These are phyloP conservation scores for Subacronicta megacephala DNA, from an alignment of 2,888 invertebrate genomes.

Conservation along the genomic window DNA sequence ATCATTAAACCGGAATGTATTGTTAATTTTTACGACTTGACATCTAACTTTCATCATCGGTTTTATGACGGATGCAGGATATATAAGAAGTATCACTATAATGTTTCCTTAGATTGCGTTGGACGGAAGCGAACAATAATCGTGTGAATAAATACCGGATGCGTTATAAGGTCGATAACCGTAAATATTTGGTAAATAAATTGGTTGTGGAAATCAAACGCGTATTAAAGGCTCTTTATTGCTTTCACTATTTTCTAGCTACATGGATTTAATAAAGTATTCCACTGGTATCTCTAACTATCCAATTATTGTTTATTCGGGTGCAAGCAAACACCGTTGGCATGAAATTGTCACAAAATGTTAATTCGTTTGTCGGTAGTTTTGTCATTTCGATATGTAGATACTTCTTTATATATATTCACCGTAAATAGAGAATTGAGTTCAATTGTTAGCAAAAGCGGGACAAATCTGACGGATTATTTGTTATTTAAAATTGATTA, in stretches of 20 bases:
- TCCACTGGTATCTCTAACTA: no score
- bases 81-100: conserved; percentile 21
- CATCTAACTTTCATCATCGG: conserved; percentile 32
- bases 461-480: conserved; percentile 21
- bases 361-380: conserved; percentile 14
- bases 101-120: conserved; percentile 27
- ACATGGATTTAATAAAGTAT: no score
- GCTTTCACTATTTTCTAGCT: no score
- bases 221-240: not conserved
- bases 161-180: conserved; percentile 5
- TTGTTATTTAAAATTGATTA: conserved; percentile 33
- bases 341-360: conserved; percentile 8
- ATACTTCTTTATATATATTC: not conserved
- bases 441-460: conserved; percentile 8
- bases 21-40: conserved; percentile 28
- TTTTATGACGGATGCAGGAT: conserved; percentile 31
- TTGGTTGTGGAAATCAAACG: not conserved
- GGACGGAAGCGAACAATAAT: conserved; percentile 28
- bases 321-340: conserved; percentile 14
- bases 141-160: conserved; percentile 13
- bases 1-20: conserved; percentile 19
- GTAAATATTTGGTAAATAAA: conserved; percentile 2
- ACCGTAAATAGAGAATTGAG: conserved; percentile 1
- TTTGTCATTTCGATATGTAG: conserved; percentile 11
- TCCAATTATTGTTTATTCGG: conserved; percentile 2